Base-by-base conservation (phyloP, 2,113 vertebrate species). In the Scytalopus superciliaris region DNA sequence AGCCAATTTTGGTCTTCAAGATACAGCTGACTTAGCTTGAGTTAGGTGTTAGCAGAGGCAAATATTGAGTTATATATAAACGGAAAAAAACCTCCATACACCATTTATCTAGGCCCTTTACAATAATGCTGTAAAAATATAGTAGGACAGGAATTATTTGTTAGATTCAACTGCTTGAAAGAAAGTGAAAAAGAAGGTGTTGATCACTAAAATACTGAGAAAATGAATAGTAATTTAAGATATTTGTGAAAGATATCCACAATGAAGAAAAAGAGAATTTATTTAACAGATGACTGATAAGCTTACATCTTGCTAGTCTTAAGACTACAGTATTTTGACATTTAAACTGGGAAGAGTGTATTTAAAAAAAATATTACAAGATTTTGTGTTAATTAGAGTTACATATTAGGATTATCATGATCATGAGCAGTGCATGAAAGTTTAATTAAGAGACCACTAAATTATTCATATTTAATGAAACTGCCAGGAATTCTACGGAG, bases 401-500 rank as follows among this genome's bases (percentile, higher is more conserved):
- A 67, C 88, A 89, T 78, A 82, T 87, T 94, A 95, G 69, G 67
- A 91, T 96, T 95, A 97, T 79, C 40, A 49, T 94, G 15, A 42
- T 85, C 24, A 42, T 33, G 84, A 95, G 67, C 59, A 77, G 87
- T 57, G 35, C 24, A 89, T 93, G 68, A 83, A 95, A 91, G 25
- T 94, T 95, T 90, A 93, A 97, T 96, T 96, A 84, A 94, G 86
- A 93, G 82, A 66, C 18, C 19, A 68, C n/a, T 96, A 80, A 91
- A 95, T 96, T 90, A 95, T 96, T 96, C 91, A 96, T 86, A 72
- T 94, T 89, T 95, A 96, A 95, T 90, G 78, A 88, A 95, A 87
- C 75, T 92, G 70, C 35, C 75, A 95, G 45, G 33, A 93, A 90
- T 84, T 94, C 33, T 67, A 45, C 49, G 87, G 78, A 86, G 62